Evolutionary conservation across 2,797 vertebrate species (phyloP).

Genomic region (Cossypha polioptera): DNA sequence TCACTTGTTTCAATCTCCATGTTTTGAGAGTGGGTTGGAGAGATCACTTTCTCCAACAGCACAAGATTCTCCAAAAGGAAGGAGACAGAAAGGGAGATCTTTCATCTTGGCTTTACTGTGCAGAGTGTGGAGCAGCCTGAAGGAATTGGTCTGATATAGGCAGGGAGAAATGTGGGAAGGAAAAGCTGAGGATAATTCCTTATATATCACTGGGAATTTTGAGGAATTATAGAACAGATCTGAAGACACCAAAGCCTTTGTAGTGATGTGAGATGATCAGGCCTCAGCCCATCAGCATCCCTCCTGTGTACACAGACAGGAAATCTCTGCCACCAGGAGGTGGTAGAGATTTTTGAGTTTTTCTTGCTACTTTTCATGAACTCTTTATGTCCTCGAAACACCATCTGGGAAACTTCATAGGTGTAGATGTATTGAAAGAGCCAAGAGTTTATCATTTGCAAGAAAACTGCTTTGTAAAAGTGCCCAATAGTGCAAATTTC

Average conservation of each 20-base stretch:
- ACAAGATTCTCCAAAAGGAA: background rate
- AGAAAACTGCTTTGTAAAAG: background rate
- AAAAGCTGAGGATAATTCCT: background rate
- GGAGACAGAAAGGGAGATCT: background rate
- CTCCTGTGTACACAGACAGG: background rate
- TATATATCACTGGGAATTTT: background rate
- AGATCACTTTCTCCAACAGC: background rate
- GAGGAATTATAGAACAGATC: background rate
- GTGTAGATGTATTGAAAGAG: background rate
- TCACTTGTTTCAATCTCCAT: background rate
- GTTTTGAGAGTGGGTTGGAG: background rate
- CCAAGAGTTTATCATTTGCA: background rate
- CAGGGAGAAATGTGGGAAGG: background rate
- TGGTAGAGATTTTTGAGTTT: conserved; percentile 8
- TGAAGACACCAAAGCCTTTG: background rate
- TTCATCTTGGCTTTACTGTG: background rate
- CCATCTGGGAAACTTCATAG: background rate
- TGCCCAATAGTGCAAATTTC: background rate
- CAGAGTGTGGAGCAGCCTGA: background rate
- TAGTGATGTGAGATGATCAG: background rate
- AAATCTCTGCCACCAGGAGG: conserved; percentile 19
- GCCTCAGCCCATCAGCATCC: background rate
- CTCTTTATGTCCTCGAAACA: background rate
- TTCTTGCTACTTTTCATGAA: background rate
- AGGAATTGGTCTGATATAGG: background rate